Conservation (phyloP, 2,797 vertebrate species). For the Anomalospiza imberbis region DNA sequence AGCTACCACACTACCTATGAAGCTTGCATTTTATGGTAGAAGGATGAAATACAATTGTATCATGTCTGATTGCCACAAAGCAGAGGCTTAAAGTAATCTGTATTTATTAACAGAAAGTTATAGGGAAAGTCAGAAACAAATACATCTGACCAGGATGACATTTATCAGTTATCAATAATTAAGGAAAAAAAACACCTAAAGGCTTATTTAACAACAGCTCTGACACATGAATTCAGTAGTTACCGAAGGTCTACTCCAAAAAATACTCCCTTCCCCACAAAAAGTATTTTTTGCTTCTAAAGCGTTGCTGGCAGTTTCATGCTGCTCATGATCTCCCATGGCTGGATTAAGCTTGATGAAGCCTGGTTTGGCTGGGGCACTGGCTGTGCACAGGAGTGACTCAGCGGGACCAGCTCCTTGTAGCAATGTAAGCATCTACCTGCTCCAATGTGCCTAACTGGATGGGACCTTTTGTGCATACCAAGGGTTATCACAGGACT, state of each 20-base stretch:
- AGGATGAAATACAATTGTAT: neutral
- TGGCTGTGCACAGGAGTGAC: neutral
- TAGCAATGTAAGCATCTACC: rapidly evolving
- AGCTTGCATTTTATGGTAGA: neutral
- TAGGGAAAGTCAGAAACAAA: neutral
- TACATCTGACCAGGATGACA: neutral
- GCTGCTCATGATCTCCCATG: neutral
- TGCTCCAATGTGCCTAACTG: neutral
- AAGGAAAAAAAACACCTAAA: neutral
- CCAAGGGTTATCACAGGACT: neutral
- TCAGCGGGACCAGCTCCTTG: neutral
- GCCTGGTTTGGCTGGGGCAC: neutral
- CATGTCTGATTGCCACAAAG: neutral
- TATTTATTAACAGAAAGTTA: neutral
- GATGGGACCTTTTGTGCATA: neutral
- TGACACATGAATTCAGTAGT: neutral
- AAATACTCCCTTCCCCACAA: neutral
- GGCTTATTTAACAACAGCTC: neutral
- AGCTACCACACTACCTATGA: neutral
- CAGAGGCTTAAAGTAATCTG: neutral
- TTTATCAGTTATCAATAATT: neutral
- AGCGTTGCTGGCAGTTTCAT: neutral
- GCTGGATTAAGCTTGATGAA: neutral
- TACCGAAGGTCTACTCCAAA: neutral
- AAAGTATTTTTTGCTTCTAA: neutral